Evolutionary conservation across 92 coral and sea anemone genomes (phyloP).

Genomic region (Palythoa heliodiscus): DNA sequence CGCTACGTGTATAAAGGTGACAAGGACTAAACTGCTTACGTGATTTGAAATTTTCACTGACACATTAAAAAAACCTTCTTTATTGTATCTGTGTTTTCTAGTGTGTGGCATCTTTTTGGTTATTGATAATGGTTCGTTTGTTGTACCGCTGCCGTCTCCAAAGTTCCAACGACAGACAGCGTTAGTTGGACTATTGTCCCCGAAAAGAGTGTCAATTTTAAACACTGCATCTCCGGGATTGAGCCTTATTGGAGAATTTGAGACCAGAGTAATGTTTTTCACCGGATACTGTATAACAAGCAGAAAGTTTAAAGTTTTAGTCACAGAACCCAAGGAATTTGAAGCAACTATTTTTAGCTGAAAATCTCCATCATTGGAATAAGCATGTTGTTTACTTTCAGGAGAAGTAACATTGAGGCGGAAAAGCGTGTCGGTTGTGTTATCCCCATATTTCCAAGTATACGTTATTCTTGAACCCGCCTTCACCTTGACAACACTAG

Average conservation of each 20-base stretch:
- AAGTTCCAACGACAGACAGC: conserved; percentile 71
- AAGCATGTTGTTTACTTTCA: conserved; percentile 66
- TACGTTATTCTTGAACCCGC: conserved; percentile 76
- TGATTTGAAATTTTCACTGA: conserved; percentile 83
- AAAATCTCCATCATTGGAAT: conserved; percentile 61
- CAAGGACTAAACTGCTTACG: conserved; percentile 66
- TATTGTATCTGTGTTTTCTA: conserved; percentile 53
- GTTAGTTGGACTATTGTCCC: conserved; percentile 69
- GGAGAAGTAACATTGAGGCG: conserved; percentile 49
- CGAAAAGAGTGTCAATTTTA: conserved; percentile 46
- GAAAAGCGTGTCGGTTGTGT: conserved; percentile 36
- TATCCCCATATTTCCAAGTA: conserved; percentile 66
- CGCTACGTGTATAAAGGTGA: conserved; percentile 58
- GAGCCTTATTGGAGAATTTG: conserved; percentile 68
- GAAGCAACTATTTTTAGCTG: conserved; percentile 65
- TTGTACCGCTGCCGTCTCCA: conserved; percentile 59
- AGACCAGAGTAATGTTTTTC: conserved; percentile 52
- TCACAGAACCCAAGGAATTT: conserved; percentile 67
- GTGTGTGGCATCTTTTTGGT: conserved; percentile 38
- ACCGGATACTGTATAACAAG: conserved; percentile 77
- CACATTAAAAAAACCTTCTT: conserved; percentile 59
- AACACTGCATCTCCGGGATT: conserved; percentile 57
- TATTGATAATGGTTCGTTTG: conserved; percentile 42
- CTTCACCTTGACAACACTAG: conserved; percentile 59
- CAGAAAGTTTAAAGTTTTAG: conserved; percentile 28